phyloP scores from a whole-genome alignment of 2,797 vertebrate species.

The Phrynocephalus forsythii region DNA sequence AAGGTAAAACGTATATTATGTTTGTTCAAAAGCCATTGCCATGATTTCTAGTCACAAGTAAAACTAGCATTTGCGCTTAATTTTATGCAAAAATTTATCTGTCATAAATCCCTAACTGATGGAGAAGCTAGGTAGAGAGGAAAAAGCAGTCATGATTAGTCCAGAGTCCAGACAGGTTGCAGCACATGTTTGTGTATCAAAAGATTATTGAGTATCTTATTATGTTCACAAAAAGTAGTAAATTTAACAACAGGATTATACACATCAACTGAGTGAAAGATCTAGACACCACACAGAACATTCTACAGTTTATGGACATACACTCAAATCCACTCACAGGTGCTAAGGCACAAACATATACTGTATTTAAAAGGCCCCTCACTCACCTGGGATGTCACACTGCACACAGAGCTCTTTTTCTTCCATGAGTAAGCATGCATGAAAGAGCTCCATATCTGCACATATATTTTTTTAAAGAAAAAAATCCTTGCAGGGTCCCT shows the following conservation, averaged over 20 bases:
- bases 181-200: neutral
- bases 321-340: neutral
- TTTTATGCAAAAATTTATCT: neutral
- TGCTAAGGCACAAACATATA: neutral
- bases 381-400: constrained; percentile 17
- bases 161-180: neutral
- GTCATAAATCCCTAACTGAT: constrained; percentile 33
- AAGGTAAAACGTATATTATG: neutral
- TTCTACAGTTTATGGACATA: neutral
- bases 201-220: neutral
- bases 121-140: neutral
- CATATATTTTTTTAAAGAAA: neutral
- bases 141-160: constrained; percentile 1
- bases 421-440: constrained; percentile 9
- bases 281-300: neutral
- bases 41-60: constrained; percentile 1
- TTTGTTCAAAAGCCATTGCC: neutral
- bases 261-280: neutral
- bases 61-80: neutral
- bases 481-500: neutral
- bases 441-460: neutral
- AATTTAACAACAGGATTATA: neutral
- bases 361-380: neutral
- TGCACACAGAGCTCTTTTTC: neutral
- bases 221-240: neutral